phyloP scores from a whole-genome alignment of 2,113 vertebrate species.

The Rhabdornis inornatus region DNA sequence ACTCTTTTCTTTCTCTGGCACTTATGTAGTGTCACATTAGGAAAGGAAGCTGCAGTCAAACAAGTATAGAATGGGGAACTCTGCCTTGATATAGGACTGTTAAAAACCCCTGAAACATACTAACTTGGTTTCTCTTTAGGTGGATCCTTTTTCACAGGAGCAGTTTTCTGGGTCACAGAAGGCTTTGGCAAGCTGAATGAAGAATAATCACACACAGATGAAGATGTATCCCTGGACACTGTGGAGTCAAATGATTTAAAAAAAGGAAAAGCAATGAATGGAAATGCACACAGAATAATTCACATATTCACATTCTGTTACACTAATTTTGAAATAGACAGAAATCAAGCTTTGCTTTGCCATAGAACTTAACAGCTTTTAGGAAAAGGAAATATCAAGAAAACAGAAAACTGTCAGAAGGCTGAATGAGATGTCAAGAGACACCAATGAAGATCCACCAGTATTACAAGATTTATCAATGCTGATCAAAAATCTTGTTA shows the following conservation, averaged over 20 bases:
- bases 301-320: background rate
- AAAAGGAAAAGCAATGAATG: background rate
- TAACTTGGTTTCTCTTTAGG: slow-evolving; percentile 84
- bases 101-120: background rate
- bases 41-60: background rate
- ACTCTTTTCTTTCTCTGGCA: background rate
- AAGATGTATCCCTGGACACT: slow-evolving; percentile 54
- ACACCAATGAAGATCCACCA: background rate
- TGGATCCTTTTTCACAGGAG: slow-evolving; percentile 74
- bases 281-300: background rate
- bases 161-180: slow-evolving; percentile 37
- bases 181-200: slow-evolving; percentile 47
- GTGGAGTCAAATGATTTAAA: background rate
- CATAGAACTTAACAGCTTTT: background rate
- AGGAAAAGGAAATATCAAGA: background rate
- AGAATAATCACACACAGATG: background rate
- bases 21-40: background rate
- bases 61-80: background rate
- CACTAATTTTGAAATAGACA: background rate
- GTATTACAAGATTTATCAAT: background rate
- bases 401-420: background rate
- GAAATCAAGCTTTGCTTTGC: background rate
- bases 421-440: background rate
- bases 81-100: background rate
- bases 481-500: background rate